These are phyloP conservation scores for Epizoanthus ramosus DNA, from an alignment of 92 coral and sea anemone species.

Conservation along the genomic window DNA sequence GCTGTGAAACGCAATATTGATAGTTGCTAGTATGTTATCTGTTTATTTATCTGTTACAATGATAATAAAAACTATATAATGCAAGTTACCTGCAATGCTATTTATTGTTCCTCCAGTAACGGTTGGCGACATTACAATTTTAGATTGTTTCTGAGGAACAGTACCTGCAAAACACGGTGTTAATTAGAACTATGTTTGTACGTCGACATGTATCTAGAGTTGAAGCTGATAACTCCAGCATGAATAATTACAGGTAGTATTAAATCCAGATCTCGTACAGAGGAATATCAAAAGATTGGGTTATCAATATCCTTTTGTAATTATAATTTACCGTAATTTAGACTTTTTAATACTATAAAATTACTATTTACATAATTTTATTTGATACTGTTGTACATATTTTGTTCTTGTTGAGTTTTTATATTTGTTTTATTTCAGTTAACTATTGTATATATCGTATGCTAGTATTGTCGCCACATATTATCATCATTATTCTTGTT, in stretches of 20 bases:
- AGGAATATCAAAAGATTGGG: not conserved
- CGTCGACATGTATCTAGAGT: not conserved
- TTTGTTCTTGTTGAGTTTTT: no score
- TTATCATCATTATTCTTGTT: no score
- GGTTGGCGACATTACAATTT: conserved; percentile 86
- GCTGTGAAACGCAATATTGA: conserved; percentile 23
- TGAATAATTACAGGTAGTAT: not conserved
- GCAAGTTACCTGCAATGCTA: conserved; percentile 50
- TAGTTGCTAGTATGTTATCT: not conserved
- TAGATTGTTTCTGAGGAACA: conserved; percentile 83
- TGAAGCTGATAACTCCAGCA: not conserved
- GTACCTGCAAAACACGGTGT: conserved; percentile 57
- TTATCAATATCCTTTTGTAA: not conserved
- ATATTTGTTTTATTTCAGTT: no score
- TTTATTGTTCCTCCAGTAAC: conserved; percentile 62
- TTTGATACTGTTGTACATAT: no score
- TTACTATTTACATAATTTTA: no score
- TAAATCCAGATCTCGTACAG: not conserved
- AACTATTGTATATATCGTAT: no score
- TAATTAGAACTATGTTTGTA: not conserved
- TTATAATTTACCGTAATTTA: no score
- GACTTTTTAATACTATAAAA: no score
- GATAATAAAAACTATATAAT: not conserved
- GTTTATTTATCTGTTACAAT: not conserved
- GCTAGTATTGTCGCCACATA: no score